Conservation (phyloP, 2,797 vertebrate species). For the Sebastes minor region DNA sequence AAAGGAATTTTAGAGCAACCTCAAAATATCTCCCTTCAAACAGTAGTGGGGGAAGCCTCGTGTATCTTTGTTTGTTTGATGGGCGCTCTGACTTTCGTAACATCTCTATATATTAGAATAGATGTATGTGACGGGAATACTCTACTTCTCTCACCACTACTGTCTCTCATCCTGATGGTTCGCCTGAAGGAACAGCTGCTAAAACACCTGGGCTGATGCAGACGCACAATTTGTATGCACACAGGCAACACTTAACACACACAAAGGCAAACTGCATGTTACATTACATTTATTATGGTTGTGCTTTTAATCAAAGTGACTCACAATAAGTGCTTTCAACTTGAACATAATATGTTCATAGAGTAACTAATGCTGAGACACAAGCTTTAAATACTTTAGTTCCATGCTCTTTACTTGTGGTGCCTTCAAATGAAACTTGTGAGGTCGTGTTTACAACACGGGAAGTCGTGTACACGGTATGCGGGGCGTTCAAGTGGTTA, state of each 20-base stretch:
- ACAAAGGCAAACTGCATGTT: not conserved
- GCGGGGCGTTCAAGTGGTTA: no score
- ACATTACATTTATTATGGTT: not conserved
- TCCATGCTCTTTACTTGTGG: not conserved
- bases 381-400: not conserved
- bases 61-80: conserved; percentile 53
- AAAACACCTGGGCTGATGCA: conserved; percentile 41
- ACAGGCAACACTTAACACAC: conserved; percentile 3
- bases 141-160: conserved; percentile 1
- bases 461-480: no score
- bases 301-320: not conserved
- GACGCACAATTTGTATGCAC: conserved; percentile 15
- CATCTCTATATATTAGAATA: conserved; percentile 26
- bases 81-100: conserved; percentile 23
- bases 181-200: conserved; percentile 43
- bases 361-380: not conserved
- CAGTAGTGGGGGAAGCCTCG: conserved; percentile 27
- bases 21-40: conserved; percentile 69
- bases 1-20: conserved; percentile 70
- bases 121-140: conserved; percentile 39
- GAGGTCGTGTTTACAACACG: fast-evolving
- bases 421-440: no score
- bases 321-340: not conserved
- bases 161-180: conserved; percentile 45
- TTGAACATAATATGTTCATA: not conserved